Base-by-base conservation (phyloP, 2,797 vertebrate genomes). In the Karalla daura region DNA sequence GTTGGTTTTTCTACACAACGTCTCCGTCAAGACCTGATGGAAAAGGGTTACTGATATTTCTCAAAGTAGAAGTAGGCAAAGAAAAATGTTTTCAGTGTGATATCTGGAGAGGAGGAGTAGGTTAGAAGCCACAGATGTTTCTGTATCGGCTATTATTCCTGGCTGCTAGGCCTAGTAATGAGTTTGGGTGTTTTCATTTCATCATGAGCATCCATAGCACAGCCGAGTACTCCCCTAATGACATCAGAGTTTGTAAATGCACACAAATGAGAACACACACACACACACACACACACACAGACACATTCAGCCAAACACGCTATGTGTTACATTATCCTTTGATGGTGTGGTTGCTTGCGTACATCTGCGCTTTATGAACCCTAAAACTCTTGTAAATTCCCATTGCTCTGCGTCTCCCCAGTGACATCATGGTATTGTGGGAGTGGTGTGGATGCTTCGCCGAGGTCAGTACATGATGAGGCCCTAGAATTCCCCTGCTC, bases 351-450 rank as follows among this genome's bases (percentile, higher is more conserved):
- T 70, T 49, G 60, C 81, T 62, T 51, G 50, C 32, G 50, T 24
- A 35, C 74, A 65, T 81, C 78, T 83, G 76, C 52, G 60, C 60
- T 86, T 88, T 80, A 65, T 73, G 69, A 81, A 75, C 79, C 71
- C 72, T 68, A 63, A 82, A 82, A 62, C 63, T 69, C 36, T 60
- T 83, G 72, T 85, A 79, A 78, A 78, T 86, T 84, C 86, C 67
- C 79, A 67, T 69, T 76, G 36, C 49, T 67, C 45, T 0, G 14
- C 51, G 9, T 87, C 62, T 84, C 86, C 84, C 77, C 8, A 40
- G 81, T 86, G 86, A 86, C 79, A 62, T 80, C 78, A 72, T 74
- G 32, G 43, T 61, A 36, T 35, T 78, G 78, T 79, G 74, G 60
- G 61, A 80, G 54, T 13, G 0, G 55, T n/a, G 30, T 18, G 63